Evolutionary conservation across 2,888 invertebrate species (phyloP), one percentile per base, ranked within the genome.

Genomic region (Sceliomorpha sp.): DNA sequence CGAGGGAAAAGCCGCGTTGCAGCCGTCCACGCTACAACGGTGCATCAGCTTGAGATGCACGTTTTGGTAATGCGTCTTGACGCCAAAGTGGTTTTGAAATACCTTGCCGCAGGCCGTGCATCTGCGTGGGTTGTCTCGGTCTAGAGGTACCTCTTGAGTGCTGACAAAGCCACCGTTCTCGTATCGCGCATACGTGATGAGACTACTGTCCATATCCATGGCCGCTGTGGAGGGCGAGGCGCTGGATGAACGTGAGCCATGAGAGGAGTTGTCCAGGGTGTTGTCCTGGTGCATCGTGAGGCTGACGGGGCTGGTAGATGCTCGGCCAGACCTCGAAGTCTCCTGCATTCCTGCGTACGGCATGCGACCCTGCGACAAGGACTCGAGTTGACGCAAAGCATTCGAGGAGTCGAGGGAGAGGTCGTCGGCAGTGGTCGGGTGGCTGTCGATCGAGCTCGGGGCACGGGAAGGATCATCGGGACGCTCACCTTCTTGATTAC

Each of bases 41-140:
- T 98, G 98, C 94, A 97, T 96, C 64, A 98, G 89, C 89, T 98
- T 98, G 48, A 98, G 92, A 89, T 98, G 98, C 6, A 96, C 95
- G 88, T 96, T 98, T 90, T 97, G 97, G 88, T 97, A 98, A 87
- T 98, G 98, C 0, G 96, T 95, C 89, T 97, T 98, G 14, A 98
- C 93, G 44, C 96, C 95, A 85, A 97, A 97, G 80, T 96, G 94
- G 84, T 97, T 98, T 88, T 96, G 96, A 88, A 98, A 98, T 82
- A 95, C 92, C 89, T 97, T 97, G 4, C 96, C 96, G 87, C 98
- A 98, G 24, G 96, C 95, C 1, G 95, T 93, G 88, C 98, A 98
- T 77, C 95, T 93, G 27, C 95, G 91, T 0, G 98, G 97, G 88
- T 98, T 97, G 76, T 97, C 97, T 82, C 94, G 94, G 85, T 98